Conservation (phyloP, 2,888 invertebrate genomes). For the Caenorhabditis sp. region DNA sequence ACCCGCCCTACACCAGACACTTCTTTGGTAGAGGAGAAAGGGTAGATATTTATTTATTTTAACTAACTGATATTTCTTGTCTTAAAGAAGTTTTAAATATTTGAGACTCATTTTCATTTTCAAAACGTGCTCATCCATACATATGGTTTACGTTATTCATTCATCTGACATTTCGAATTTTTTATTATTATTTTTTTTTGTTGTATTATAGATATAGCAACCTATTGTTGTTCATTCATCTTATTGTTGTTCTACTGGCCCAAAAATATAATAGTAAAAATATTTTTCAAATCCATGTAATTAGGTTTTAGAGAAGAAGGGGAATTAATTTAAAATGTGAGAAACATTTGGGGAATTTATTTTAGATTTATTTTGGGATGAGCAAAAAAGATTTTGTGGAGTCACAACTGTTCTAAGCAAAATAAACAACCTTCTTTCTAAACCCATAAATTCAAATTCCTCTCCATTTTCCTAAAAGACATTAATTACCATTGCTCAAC, state of each 20-base stretch:
- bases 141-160: neutral
- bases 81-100: too few species aligned
- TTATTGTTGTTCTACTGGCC: neutral
- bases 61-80: too few species aligned
- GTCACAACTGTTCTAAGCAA: too few species aligned
- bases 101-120: too few species aligned
- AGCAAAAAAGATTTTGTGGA: too few species aligned
- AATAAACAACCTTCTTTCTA: neutral
- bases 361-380: too few species aligned
- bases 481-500: constrained; percentile 1
- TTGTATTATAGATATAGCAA: neutral
- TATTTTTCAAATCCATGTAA: too few species aligned
- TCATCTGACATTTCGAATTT: neutral
- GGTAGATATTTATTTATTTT: too few species aligned
- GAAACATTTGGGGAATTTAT: too few species aligned
- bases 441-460: neutral
- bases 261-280: neutral
- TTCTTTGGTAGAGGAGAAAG: neutral
- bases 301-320: too few species aligned
- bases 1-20: neutral
- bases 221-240: neutral
- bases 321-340: too few species aligned
- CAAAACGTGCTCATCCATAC: neutral
- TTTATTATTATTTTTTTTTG: neutral
- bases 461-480: neutral